Evolutionary conservation across 1,140 invertebrate genomes (phyloP).

Genomic region (Asbolus verrucosus): DNA sequence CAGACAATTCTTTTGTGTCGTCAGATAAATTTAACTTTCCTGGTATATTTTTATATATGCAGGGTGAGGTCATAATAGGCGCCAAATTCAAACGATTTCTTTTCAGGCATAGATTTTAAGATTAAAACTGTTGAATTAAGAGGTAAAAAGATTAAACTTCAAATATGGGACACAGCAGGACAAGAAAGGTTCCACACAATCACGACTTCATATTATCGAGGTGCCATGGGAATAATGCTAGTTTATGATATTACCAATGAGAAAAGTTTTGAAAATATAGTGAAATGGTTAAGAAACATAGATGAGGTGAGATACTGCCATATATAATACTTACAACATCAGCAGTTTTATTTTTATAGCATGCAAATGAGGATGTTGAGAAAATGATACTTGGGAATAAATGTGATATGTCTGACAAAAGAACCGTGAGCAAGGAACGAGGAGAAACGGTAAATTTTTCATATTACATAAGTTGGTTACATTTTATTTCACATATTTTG

Average conservation of each 20-base stretch:
- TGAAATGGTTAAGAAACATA: slow-evolving; percentile 98
- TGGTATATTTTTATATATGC: slow-evolving; percentile 52
- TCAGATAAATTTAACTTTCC: slow-evolving; percentile 1
- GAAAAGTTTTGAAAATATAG: slow-evolving; percentile 98
- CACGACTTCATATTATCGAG: slow-evolving; percentile 97
- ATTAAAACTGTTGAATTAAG: slow-evolving; percentile 97
- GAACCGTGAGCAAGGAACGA: slow-evolving; percentile 90
- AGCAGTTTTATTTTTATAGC: too few relatives aligned
- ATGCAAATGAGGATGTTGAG: slow-evolving; percentile 99
- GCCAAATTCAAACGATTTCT: slow-evolving; percentile 55
- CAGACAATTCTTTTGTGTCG: background rate
- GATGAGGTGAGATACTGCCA: slow-evolving; percentile 83
- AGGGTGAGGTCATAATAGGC: slow-evolving; percentile 56
- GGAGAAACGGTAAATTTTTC: slow-evolving; percentile 84
- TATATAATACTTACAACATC: too few relatives aligned
- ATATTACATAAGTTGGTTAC: slow-evolving; percentile 2
- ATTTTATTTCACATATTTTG: slow-evolving; percentile 13
- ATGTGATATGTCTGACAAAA: slow-evolving; percentile 98
- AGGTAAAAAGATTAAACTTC: slow-evolving; percentile 98
- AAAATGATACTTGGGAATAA: slow-evolving; percentile 99
- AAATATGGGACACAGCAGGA: slow-evolving; percentile 98
- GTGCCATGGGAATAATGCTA: slow-evolving; percentile 98
- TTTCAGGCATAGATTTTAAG: slow-evolving; percentile 97
- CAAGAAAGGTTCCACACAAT: slow-evolving; percentile 97
- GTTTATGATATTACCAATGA: slow-evolving; percentile 99